A percentile compares a stretch with the other conserved stretches of the same genome.
Evolutionary conservation across 1,140 invertebrate genomes (phyloP).

Genomic region (Gryon sp.): DNA sequence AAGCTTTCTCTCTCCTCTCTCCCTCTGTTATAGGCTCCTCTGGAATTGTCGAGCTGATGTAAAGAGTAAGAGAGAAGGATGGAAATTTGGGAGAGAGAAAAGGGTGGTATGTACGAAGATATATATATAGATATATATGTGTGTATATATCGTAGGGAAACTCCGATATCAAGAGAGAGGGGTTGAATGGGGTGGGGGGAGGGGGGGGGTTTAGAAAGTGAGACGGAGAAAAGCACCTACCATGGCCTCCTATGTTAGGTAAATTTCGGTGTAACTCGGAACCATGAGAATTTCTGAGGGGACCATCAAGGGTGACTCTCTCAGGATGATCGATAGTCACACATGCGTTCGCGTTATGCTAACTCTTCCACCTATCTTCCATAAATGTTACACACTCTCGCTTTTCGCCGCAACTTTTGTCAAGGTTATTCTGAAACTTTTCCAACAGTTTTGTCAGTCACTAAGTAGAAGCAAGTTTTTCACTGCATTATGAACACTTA

Average conservation of each 20-base stretch:
- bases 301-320: conserved; percentile 62
- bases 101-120: neutral
- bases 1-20: conserved; percentile 63
- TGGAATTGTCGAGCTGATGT: conserved; percentile 60
- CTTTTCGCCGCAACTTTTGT: neutral
- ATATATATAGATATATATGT: too few relatives aligned
- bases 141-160: too few relatives aligned
- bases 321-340: conserved; percentile 67
- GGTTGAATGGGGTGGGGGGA: too few relatives aligned
- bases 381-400: neutral
- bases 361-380: conserved; percentile 50
- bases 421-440: too few relatives aligned
- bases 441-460: too few relatives aligned
- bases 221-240: conserved; percentile 64
- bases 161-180: conserved; percentile 40
- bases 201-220: too few relatives aligned
- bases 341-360: conserved; percentile 58
- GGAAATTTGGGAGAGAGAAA: neutral
- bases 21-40: conserved; percentile 60
- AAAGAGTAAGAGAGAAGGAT: conserved; percentile 52
- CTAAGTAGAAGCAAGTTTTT: too few relatives aligned
- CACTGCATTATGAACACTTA: too few relatives aligned
- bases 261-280: conserved; percentile 75
- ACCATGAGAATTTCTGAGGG: conserved; percentile 70
- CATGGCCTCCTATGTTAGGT: conserved; percentile 75